These are phyloP conservation scores for Regulus satrapa DNA, from an alignment of 2,113 vertebrate species.

Conservation along the genomic window DNA sequence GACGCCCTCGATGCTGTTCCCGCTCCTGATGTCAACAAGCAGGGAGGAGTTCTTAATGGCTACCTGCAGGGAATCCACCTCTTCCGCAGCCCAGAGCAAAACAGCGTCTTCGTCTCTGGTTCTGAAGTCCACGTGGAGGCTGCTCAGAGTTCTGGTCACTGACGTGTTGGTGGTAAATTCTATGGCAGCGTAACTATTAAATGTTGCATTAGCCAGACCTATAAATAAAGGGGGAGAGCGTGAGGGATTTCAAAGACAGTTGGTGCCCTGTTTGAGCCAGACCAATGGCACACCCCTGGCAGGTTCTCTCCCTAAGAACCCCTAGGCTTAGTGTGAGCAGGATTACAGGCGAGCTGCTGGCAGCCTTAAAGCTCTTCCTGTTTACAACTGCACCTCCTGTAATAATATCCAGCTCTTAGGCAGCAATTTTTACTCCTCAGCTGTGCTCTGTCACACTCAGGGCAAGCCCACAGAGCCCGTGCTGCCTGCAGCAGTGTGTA, in stretches of 20 bases:
- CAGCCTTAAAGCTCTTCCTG: slow-evolving; percentile 51
- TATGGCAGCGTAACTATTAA: slow-evolving; percentile 69
- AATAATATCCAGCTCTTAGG: not conserved
- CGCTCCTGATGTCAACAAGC: slow-evolving; percentile 74
- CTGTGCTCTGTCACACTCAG: not conserved
- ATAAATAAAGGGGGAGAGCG: not conserved
- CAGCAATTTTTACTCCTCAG: not conserved
- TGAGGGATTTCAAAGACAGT: not conserved
- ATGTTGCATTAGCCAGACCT: slow-evolving; percentile 87
- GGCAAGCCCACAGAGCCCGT: not conserved
- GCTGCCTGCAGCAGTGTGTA: not conserved
- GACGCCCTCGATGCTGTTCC: slow-evolving; percentile 70
- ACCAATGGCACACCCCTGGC: not conserved
- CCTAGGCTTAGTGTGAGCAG: not conserved
- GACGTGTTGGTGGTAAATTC: slow-evolving; percentile 77
- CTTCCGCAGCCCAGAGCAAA: slow-evolving; percentile 72
- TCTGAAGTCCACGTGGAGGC: slow-evolving; percentile 79
- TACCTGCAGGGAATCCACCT: slow-evolving; percentile 76
- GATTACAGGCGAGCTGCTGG: slow-evolving; percentile 28
- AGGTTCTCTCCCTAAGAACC: not conserved
- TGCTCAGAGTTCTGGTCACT: slow-evolving; percentile 64
- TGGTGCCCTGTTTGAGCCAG: not conserved
- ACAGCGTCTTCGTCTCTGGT: slow-evolving; percentile 82
- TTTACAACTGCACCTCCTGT: not conserved
- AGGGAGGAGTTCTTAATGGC: slow-evolving; percentile 81